These are phyloP conservation scores for Halcyon senegalensis DNA, from an alignment of 2,113 vertebrate genomes.

Conservation along the genomic window DNA sequence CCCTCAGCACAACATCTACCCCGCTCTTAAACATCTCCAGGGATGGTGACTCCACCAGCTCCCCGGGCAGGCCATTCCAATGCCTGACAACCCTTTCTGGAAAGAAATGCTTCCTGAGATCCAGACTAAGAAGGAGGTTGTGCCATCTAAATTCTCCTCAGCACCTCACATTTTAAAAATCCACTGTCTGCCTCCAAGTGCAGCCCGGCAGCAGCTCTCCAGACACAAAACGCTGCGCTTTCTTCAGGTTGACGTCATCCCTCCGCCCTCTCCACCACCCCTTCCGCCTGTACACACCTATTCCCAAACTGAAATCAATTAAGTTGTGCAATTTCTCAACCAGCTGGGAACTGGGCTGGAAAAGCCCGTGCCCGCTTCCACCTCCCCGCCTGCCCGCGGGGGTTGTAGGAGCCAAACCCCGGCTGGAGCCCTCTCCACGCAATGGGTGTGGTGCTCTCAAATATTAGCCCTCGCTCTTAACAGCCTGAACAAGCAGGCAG, in stretches of 20 bases:
- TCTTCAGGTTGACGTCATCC: not conserved
- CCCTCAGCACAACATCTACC: too few species aligned
- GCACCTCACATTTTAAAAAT: not conserved
- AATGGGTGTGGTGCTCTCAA: constrained; percentile 60
- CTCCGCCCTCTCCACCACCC: not conserved
- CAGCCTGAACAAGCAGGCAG: constrained; percentile 63
- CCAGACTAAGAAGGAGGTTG: too few species aligned
- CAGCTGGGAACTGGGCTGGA: constrained; percentile 10
- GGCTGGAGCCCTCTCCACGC: not conserved
- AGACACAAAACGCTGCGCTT: not conserved
- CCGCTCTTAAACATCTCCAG: too few species aligned
- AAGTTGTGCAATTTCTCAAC: not conserved
- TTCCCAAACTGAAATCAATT: not conserved
- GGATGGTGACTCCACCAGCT: too few species aligned
- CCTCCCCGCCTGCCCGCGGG: not conserved
- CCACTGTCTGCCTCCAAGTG: not conserved
- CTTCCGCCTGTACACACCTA: not conserved
- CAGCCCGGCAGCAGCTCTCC: not conserved
- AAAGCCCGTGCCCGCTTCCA: not conserved
- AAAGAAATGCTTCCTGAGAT: too few species aligned
- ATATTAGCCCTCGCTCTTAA: constrained; percentile 67
- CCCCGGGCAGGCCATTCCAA: too few species aligned
- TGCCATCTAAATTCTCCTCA: not conserved
- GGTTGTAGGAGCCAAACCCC: not conserved
- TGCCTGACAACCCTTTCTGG: too few species aligned